phyloP scores from a whole-genome alignment of 30 jellyfish, hydroid and myxozoan species.

The Chrysaora quinquecirrha region DNA sequence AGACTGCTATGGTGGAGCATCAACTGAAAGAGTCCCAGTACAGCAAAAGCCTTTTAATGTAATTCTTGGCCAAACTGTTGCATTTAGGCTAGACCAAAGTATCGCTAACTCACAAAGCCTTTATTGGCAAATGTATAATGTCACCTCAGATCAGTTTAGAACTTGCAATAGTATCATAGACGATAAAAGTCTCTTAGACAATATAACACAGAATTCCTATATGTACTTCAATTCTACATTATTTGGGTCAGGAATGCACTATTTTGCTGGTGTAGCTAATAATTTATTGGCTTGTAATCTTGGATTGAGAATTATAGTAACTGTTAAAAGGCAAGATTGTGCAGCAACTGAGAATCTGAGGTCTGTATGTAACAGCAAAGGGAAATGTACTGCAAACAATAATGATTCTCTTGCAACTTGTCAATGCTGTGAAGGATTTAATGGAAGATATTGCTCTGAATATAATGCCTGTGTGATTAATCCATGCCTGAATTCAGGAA shows the following conservation, averaged over 20 bases:
- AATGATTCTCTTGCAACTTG: constrained; percentile 35
- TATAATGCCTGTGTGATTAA: constrained; percentile 61
- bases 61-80: constrained; percentile 21
- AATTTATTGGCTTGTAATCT: constrained; percentile 31
- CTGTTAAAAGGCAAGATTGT: constrained; percentile 27
- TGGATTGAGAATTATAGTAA: constrained; percentile 37
- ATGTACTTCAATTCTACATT: constrained; percentile 25
- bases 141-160: constrained; percentile 27
- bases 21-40: constrained; percentile 20
- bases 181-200: neutral
- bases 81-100: constrained; percentile 11
- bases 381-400: constrained; percentile 51
- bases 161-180: constrained; percentile 6
- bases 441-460: constrained; percentile 60
- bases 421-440: constrained; percentile 69
- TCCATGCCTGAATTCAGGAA: constrained; percentile 83
- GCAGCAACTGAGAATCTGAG: neutral
- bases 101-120: neutral
- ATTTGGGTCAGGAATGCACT: constrained; percentile 28
- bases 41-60: constrained; percentile 60
- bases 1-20: constrained; percentile 48
- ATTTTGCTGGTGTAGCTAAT: constrained; percentile 36
- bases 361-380: constrained; percentile 40
- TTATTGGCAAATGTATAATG: constrained; percentile 46
- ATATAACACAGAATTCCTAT: constrained; percentile 23